phyloP scores from a whole-genome alignment of 1,140 invertebrate genomes.

The Oedothorax gibbosus region DNA sequence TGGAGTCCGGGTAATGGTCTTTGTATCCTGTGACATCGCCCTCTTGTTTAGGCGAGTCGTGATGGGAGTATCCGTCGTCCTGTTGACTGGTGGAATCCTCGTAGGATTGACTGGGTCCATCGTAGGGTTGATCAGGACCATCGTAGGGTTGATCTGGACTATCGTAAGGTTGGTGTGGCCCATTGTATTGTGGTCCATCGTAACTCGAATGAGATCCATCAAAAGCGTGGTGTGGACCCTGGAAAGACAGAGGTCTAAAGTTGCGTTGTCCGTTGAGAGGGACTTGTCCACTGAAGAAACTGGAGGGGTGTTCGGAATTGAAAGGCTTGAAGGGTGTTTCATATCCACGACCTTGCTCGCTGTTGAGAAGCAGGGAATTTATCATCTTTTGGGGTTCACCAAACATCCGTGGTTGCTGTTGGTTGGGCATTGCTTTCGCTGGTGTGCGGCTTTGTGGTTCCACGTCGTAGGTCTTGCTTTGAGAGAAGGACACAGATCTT shows the following conservation, averaged over 20 bases:
- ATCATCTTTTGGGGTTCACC: constrained; percentile 23
- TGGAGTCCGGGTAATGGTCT: not conserved
- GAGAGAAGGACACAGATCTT: constrained; percentile 37
- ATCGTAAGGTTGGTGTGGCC: not conserved
- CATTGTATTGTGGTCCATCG: not conserved
- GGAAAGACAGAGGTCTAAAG: not conserved
- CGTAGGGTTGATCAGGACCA: not conserved
- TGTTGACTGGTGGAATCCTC: not conserved
- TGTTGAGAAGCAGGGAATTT: not conserved
- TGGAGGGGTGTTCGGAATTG: constrained; percentile 33
- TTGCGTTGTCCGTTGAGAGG: not conserved
- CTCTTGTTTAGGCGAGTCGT: not conserved
- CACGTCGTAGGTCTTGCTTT: constrained; percentile 28
- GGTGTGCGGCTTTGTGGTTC: not conserved
- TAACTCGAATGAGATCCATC: no score
- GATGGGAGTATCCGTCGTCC: not conserved
- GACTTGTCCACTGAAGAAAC: not conserved
- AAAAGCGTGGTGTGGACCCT: not conserved
- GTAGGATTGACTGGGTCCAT: not conserved
- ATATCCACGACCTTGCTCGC: not conserved
- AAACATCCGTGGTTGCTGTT: constrained; percentile 4
- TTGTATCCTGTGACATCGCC: constrained; percentile 19
- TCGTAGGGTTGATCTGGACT: not conserved
- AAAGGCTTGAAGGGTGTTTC: constrained; percentile 10
- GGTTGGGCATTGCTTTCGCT: not conserved